Percentiles rank a stretch among this genome's conserved stretches.
phyloP scores from a whole-genome alignment of 2,797 vertebrate genomes.

The Mormyrops attenuatus region DNA sequence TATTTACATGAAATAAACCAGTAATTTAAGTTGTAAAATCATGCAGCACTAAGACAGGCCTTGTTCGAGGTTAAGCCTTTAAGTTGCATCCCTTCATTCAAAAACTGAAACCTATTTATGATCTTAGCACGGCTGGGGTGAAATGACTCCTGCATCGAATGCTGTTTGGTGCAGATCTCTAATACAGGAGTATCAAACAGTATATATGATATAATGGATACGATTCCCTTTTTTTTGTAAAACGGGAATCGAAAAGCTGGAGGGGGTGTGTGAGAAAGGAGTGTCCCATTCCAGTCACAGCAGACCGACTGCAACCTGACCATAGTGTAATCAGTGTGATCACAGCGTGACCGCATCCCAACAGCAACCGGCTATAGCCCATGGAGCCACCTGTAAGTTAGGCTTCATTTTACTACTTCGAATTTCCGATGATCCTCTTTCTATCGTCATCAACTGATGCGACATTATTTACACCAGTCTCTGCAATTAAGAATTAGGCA shows the following conservation, averaged over 20 bases:
- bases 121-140: background rate
- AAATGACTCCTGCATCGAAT: background rate
- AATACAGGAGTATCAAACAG: background rate
- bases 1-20: background rate
- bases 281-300: background rate
- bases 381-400: background rate
- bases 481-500: background rate
- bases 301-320: conserved; percentile 1
- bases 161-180: background rate
- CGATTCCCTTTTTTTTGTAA: background rate
- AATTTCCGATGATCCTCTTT: background rate
- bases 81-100: background rate
- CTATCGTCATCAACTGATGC: background rate
- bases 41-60: background rate
- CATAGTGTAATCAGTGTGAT: background rate
- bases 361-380: background rate
- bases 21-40: background rate
- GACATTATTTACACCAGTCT: background rate
- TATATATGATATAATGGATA: background rate
- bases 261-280: background rate
- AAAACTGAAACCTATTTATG: background rate
- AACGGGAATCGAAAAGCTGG: background rate
- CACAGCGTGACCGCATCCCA: background rate
- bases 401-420: background rate
- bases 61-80: background rate